Conservation (phyloP, 2,113 vertebrate genomes). For the Calyptommatus sinebrachiatus region DNA sequence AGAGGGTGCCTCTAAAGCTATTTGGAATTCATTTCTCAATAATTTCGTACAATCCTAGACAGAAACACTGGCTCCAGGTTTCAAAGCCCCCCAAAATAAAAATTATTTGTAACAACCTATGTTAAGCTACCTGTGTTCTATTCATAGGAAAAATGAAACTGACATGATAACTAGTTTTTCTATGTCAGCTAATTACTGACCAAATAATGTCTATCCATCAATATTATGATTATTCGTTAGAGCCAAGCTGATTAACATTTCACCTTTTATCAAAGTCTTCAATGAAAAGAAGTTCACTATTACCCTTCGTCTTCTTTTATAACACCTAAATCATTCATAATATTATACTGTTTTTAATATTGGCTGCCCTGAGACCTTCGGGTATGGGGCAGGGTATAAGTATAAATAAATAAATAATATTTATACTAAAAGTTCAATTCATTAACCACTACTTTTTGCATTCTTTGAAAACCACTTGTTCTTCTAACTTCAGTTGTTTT, state of each 20-base stretch:
- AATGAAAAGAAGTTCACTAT: background rate
- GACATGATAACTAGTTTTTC: background rate
- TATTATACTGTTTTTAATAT: too few relatives aligned
- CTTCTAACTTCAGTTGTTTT: background rate
- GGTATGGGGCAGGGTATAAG: too few relatives aligned
- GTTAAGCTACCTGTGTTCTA: background rate
- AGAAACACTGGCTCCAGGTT: too few relatives aligned
- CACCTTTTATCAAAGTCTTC: too few relatives aligned
- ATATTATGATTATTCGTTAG: background rate
- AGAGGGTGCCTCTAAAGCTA: too few relatives aligned
- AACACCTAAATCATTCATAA: background rate
- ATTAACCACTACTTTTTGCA: background rate
- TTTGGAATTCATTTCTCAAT: too few relatives aligned
- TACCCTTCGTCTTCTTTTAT: background rate
- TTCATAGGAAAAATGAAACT: background rate
- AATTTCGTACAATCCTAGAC: too few relatives aligned
- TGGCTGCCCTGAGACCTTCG: too few relatives aligned
- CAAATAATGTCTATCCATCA: background rate
- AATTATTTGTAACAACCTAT: background rate
- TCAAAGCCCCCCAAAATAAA: background rate
- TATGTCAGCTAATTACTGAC: background rate
- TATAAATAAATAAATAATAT: too few relatives aligned
- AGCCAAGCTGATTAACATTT: background rate
- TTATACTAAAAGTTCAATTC: background rate
- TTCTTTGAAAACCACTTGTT: background rate